phyloP scores from a whole-genome alignment of 2,113 vertebrate genomes.

The Sander vitreus region DNA sequence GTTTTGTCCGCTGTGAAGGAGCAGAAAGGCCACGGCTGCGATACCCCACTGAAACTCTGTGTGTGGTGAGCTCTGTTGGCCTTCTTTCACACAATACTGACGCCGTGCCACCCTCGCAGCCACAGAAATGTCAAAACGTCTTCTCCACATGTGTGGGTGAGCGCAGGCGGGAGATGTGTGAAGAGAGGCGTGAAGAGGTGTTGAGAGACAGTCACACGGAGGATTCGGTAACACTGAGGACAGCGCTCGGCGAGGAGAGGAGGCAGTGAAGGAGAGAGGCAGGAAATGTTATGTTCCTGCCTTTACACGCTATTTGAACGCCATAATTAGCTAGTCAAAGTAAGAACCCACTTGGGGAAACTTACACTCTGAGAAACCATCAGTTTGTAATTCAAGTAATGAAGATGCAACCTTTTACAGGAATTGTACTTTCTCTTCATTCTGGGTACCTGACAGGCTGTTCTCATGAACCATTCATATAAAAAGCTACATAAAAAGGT shows the following conservation, averaged over 20 bases:
- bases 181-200: constrained; percentile 30
- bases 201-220: neutral
- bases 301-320: neutral
- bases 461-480: too few relatives aligned
- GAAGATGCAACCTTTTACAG: neutral
- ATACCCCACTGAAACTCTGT: constrained; percentile 53
- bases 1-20: constrained; percentile 27
- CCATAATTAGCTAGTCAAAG: neutral
- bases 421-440: neutral
- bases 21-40: constrained; percentile 59
- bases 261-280: neutral
- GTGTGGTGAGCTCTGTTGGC: constrained; percentile 48
- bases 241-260: too few relatives aligned
- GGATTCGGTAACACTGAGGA: neutral
- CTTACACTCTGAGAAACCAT: neutral
- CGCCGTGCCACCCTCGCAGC: constrained; percentile 4
- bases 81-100: constrained; percentile 45
- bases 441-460: too few relatives aligned
- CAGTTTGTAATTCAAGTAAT: neutral
- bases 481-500: too few relatives aligned
- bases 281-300: neutral
- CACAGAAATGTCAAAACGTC: constrained; percentile 51
- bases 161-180: constrained; percentile 3
- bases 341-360: neutral
- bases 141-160: constrained; percentile 37